A percentile compares a stretch with the other conserved stretches of the same genome.
Conservation (phyloP, 2,113 vertebrate genomes). For the Dasypus novemcinctus region DNA sequence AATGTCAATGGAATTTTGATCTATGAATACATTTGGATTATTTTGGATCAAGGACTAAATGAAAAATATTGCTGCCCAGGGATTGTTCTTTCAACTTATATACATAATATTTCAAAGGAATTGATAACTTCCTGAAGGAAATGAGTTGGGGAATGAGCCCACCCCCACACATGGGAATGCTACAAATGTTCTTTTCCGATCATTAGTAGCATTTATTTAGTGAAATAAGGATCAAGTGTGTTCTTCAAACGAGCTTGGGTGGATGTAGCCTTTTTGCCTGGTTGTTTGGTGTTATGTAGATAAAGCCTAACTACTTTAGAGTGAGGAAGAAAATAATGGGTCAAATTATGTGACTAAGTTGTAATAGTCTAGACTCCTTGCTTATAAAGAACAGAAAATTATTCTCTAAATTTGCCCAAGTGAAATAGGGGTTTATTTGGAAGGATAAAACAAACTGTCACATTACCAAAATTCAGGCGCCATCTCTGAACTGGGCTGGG, state of each 20-base stretch:
- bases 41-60: neutral
- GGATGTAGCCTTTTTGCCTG: neutral
- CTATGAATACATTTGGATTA: neutral
- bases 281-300: neutral
- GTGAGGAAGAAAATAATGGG: neutral
- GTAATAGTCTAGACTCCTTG: neutral
- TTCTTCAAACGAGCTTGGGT: neutral
- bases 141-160: neutral
- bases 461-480: neutral
- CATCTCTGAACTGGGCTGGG: neutral
- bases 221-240: neutral
- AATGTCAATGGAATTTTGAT: neutral
- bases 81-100: neutral
- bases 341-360: neutral
- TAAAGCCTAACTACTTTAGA: neutral
- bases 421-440: neutral
- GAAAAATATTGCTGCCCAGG: neutral
- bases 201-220: neutral
- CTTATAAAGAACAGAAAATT: neutral
- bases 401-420: neutral
- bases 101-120: neutral
- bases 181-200: neutral
- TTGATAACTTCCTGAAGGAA: neutral
- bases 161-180: neutral
- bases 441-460: neutral